Evolutionary conservation across 2,888 invertebrate species (phyloP).

Genomic region (Phlogophora meticulosa): DNA sequence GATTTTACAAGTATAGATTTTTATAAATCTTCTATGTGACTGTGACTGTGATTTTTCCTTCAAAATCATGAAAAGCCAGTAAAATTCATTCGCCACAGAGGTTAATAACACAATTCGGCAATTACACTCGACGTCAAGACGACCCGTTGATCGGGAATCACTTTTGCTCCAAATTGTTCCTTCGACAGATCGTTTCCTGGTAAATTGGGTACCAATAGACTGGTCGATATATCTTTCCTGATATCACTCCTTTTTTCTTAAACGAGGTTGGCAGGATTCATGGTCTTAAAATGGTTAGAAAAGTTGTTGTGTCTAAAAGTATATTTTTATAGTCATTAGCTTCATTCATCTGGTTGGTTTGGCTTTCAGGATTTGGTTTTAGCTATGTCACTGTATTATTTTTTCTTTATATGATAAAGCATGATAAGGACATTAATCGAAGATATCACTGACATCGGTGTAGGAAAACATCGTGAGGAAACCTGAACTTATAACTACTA

Average conservation of each 20-base stretch:
- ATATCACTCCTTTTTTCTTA: slow-evolving; percentile 36
- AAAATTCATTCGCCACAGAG: slow-evolving; percentile 5
- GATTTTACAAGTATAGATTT: too few relatives aligned
- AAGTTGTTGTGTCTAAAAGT: background rate
- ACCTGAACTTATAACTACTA: too few relatives aligned
- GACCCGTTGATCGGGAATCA: slow-evolving; percentile 47
- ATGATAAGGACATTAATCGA: too few relatives aligned
- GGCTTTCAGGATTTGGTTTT: background rate
- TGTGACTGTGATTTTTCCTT: background rate
- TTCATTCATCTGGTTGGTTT: background rate
- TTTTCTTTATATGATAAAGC: too few relatives aligned
- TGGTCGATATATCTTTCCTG: slow-evolving; percentile 39
- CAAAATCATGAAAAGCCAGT: background rate
- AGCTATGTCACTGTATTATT: too few relatives aligned
- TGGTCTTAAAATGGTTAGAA: slow-evolving; percentile 3
- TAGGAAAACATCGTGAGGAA: too few relatives aligned
- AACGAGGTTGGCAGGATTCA: background rate
- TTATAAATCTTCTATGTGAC: too few relatives aligned
- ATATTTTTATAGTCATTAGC: background rate
- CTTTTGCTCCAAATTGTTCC: slow-evolving; percentile 59
- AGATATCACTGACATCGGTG: too few relatives aligned
- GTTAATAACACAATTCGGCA: slow-evolving; percentile 50
- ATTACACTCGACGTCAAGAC: slow-evolving; percentile 54
- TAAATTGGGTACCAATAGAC: slow-evolving; percentile 52
- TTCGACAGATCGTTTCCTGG: slow-evolving; percentile 48